These are phyloP conservation scores for Osmerus eperlanus DNA, from an alignment of 2,113 vertebrate species.

Conservation along the genomic window DNA sequence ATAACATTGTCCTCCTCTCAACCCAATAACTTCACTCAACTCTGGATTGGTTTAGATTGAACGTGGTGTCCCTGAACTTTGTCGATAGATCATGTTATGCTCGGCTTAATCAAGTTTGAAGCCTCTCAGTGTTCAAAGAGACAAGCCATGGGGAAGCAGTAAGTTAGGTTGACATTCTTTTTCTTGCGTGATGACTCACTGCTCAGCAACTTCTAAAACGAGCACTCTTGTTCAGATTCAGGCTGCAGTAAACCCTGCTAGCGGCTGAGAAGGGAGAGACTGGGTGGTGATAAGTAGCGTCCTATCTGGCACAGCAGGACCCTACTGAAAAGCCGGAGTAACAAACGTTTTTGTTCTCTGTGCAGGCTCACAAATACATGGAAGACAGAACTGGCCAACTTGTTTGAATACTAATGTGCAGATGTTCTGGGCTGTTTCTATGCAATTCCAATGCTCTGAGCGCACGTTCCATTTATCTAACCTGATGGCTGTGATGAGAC, in stretches of 20 bases:
- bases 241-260: constrained; percentile 19
- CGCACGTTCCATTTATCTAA: constrained; percentile 49
- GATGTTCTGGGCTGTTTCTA: constrained; percentile 32
- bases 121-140: constrained; percentile 15
- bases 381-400: constrained; percentile 5
- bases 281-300: constrained; percentile 8
- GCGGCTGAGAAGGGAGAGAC: constrained; percentile 17
- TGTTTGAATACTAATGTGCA: constrained; percentile 40
- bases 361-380: not conserved
- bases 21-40: constrained; percentile 17
- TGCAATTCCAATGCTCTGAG: no score
- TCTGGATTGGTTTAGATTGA: constrained; percentile 25
- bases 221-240: not conserved
- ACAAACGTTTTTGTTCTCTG: no score
- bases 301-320: not conserved
- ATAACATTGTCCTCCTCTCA: constrained; percentile 8
- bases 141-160: constrained; percentile 23
- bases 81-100: constrained; percentile 25
- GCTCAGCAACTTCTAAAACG: constrained; percentile 2
- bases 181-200: constrained; percentile 17
- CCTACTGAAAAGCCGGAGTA: constrained; percentile 9
- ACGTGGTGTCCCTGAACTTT: constrained; percentile 25
- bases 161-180: constrained; percentile 33
- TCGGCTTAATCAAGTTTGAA: constrained; percentile 47
- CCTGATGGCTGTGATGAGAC: constrained; percentile 97